Percentiles rank a stretch among this genome's conserved stretches.
Conservation (phyloP, 2,113 vertebrate species). For the Physeter macrocephalus region DNA sequence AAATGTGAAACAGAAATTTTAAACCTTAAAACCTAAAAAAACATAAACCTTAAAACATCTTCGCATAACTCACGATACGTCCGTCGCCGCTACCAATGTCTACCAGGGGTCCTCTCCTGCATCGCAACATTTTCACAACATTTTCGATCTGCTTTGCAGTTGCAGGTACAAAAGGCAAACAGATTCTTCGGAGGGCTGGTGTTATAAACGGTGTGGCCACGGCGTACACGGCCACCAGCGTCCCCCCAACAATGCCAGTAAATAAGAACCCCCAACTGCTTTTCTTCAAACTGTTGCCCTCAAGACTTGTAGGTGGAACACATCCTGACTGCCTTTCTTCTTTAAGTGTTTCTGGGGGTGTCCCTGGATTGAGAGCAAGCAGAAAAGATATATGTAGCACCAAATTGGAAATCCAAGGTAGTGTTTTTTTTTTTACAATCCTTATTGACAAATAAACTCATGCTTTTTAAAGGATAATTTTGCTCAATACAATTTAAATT, state of each 20-base stretch:
- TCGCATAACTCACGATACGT: conserved; percentile 87
- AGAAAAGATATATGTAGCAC: background rate
- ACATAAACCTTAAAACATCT: background rate
- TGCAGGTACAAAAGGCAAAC: conserved; percentile 95
- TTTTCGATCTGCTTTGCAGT: conserved; percentile 89
- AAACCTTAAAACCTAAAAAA: background rate
- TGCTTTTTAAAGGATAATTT: background rate
- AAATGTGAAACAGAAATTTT: background rate
- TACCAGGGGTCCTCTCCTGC: conserved; percentile 84
- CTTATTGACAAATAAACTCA: background rate
- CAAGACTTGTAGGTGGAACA: accelerated
- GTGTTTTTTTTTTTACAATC: background rate
- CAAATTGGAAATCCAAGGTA: background rate
- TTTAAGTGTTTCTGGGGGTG: accelerated
- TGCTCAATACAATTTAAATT: background rate
- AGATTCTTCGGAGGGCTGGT: conserved; percentile 90
- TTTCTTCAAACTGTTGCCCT: background rate
- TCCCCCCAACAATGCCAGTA: conserved; percentile 82
- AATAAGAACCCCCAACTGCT: conserved; percentile 80
- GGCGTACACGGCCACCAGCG: conserved; percentile 85
- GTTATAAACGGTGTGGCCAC: conserved; percentile 87
- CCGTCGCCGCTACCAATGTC: conserved; percentile 97
- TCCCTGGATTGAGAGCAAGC: background rate
- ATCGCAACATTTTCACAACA: conserved; percentile 84
- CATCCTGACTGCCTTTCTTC: accelerated